Conservation (phyloP, 2,797 vertebrate species). For the Notoglanidium macrostoma region DNA sequence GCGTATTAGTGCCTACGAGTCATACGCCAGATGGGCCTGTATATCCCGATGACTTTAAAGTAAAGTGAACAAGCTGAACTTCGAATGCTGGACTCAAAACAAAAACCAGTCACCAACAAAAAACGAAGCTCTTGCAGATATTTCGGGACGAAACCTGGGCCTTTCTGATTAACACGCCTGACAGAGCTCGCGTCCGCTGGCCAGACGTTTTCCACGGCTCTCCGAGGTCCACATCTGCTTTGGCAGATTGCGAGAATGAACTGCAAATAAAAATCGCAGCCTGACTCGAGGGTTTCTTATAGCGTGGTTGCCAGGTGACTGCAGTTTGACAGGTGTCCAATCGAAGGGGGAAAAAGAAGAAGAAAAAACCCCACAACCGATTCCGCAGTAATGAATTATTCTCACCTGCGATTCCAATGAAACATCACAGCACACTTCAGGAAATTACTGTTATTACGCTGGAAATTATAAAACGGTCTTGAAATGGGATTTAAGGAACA, state of each 20-base stretch:
- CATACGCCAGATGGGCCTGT: conserved; percentile 36
- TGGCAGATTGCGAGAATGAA: conserved; percentile 76
- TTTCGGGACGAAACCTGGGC: conserved; percentile 61
- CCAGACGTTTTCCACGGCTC: conserved; percentile 78
- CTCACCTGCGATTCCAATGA: not conserved
- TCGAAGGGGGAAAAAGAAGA: not conserved
- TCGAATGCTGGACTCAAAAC: not conserved
- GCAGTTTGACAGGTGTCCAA: conserved; percentile 47
- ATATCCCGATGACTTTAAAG: conserved; percentile 24
- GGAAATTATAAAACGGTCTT: not conserved
- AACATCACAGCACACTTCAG: not conserved
- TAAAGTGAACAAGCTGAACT: conserved; percentile 9
- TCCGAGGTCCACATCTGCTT: conserved; percentile 73
- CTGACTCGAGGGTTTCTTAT: conserved; percentile 3
- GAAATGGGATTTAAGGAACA: not conserved
- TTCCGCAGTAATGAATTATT: conserved; percentile 19
- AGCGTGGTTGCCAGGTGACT: conserved; percentile 29
- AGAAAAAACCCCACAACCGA: not conserved
- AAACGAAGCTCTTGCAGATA: not conserved
- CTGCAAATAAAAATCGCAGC: conserved; percentile 65
- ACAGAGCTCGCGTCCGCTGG: conserved; percentile 75
- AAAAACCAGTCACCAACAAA: not conserved
- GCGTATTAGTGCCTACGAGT: conserved; percentile 4
- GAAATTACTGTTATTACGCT: not conserved
- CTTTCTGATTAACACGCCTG: conserved; percentile 80